Evolutionary conservation across 53 echinoderm and acorn worm species (phyloP).

Genomic region (Arbacia lixula): DNA sequence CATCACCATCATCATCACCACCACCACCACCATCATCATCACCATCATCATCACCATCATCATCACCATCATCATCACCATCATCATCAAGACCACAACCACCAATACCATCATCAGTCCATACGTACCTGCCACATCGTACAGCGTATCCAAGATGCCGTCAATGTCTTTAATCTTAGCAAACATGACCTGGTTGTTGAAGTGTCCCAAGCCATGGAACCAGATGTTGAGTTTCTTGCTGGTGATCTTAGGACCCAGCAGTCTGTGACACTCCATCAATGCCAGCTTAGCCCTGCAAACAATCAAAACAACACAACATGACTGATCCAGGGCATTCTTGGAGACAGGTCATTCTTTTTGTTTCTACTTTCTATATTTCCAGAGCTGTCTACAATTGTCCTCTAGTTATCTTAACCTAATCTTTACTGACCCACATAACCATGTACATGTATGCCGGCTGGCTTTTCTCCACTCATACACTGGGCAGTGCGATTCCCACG

Average conservation of each 20-base stretch:
- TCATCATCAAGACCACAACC: too few relatives aligned
- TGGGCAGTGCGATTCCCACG: too few relatives aligned
- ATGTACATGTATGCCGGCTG: too few relatives aligned
- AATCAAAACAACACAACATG: not conserved
- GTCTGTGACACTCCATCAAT: slow-evolving; percentile 78
- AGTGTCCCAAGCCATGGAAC: slow-evolving; percentile 96
- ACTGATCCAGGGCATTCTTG: too few relatives aligned
- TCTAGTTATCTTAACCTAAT: too few relatives aligned
- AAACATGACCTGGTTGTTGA: slow-evolving; percentile 99
- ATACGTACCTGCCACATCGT: slow-evolving; percentile 95
- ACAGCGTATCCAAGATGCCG: slow-evolving; percentile 76
- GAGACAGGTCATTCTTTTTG: too few relatives aligned
- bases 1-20: not conserved
- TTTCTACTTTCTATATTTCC: too few relatives aligned
- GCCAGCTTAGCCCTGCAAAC: slow-evolving; percentile 87
- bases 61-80: not conserved
- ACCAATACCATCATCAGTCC: not conserved
- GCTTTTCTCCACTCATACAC: too few relatives aligned
- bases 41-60: not conserved
- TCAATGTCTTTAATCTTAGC: slow-evolving; percentile 93
- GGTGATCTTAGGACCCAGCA: slow-evolving; percentile 75
- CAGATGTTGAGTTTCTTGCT: slow-evolving; percentile 72
- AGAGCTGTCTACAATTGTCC: too few relatives aligned
- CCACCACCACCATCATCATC: not conserved
- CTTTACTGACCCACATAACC: too few relatives aligned